Base-by-base conservation (phyloP, 2,888 invertebrate genomes). In the Metalampra italica region DNA sequence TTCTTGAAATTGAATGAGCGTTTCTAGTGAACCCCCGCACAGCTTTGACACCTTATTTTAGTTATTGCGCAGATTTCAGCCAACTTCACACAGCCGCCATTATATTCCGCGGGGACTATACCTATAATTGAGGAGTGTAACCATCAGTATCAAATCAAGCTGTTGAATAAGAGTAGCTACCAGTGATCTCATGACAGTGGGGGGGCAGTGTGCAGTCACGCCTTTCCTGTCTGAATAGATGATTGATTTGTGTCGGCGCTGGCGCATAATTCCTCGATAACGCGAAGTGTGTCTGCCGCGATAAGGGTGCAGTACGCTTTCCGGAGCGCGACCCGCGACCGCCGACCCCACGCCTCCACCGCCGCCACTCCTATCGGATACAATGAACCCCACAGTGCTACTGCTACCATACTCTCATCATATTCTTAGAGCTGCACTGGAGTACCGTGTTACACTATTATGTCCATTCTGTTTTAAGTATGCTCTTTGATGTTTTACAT, bases 261-360 rank as follows among this genome's bases (percentile, higher is more conserved):
- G 63, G 68, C 63, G 68, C 79, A 87, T 85, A 86, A 85, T 83
- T 84, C 78, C 69, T 66, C 54, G 87, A 86, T 86, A 87, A 75
- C 68, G 64, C 69, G 70, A 81, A 83, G 74, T 80, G 74, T 82
- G 86, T 83, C 81, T 83, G 75, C 50, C 50, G 59, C 50, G 86
- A 87, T 87, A 86, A 82, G 78, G 74, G 72, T 80, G 81, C 82
- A 81, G 78, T 76, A 75, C 68, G 85, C 72, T 78, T 86, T 86
- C 86, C 86, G 84, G 86, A 71, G 79, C 85, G 71, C 62, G 86
- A 86, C 85, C 81, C 63, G 60, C 62, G 75, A 75, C 68, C 75
- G 71, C 29, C 45, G 40, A 49, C 68, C 68, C 66, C 64, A 52
- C 15, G 30, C 40, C 39, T 37, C 64, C 61, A 67, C 61, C 59